Percentiles rank a stretch among this genome's conserved stretches.
These are phyloP conservation scores for Calidris pygmaea DNA, from an alignment of 2,113 vertebrate genomes.

Conservation along the genomic window DNA sequence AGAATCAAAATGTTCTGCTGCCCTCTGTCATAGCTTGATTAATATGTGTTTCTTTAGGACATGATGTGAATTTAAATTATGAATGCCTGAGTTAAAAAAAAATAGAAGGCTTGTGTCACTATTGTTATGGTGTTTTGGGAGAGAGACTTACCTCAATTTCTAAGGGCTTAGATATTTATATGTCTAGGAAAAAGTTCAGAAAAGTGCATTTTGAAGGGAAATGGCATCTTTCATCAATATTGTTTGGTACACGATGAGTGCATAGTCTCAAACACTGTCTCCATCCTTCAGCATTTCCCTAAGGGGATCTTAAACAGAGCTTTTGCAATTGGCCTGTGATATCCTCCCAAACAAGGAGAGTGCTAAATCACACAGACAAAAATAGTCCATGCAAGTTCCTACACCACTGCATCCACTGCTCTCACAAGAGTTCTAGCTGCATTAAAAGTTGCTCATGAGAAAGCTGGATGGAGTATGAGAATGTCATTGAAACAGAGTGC, in stretches of 20 bases:
- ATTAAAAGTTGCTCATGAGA: neutral
- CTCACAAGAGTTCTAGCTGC: neutral
- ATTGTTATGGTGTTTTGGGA: neutral
- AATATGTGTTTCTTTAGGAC: neutral
- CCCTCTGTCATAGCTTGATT: neutral
- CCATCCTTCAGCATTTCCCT: neutral
- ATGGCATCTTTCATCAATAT: neutral
- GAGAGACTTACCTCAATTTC: neutral
- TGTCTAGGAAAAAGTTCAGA: neutral
- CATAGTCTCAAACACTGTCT: neutral
- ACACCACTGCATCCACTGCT: neutral
- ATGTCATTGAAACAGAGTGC: neutral
- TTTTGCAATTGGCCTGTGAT: neutral
- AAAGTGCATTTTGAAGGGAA: neutral
- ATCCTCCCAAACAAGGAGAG: neutral
- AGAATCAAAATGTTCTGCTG: constrained; percentile 4
- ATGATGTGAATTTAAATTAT: neutral
- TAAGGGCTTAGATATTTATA: neutral
- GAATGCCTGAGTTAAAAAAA: neutral
- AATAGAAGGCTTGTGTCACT: neutral
- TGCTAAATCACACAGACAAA: neutral
- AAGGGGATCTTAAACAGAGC: neutral
- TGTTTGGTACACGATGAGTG: neutral
- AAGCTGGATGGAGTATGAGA: neutral
- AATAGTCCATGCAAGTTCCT: neutral